phyloP scores from a whole-genome alignment of 2,888 invertebrate genomes.

The Philonicus albiceps region DNA sequence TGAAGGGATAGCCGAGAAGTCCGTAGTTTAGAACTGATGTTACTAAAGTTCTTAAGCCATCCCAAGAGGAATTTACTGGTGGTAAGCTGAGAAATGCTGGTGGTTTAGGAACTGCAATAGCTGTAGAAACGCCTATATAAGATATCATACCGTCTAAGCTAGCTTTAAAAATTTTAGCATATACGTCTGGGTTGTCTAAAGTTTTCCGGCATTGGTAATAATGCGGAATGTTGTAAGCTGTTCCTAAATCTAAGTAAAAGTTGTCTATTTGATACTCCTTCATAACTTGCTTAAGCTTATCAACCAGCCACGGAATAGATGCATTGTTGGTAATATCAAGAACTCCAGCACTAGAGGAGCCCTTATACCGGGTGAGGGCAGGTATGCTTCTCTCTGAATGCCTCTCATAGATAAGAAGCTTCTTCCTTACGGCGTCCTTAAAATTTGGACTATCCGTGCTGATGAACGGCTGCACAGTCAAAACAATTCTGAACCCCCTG shows the following conservation, averaged over 20 bases:
- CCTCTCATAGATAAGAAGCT: conserved; percentile 81
- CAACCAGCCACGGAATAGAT: conserved; percentile 80
- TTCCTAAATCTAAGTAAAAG: conserved; percentile 83
- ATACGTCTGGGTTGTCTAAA: conserved; percentile 82
- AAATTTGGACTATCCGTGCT: conserved; percentile 86
- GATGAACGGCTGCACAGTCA: conserved; percentile 91
- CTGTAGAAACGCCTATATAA: conserved; percentile 81
- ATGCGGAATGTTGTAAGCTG: conserved; percentile 85
- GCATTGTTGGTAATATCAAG: conserved; percentile 86
- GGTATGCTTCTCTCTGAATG: conserved; percentile 81
- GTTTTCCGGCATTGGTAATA: conserved; percentile 81
- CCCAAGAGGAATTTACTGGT: conserved; percentile 88
- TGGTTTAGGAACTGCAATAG: conserved; percentile 80
- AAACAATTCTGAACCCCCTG: conserved; percentile 84
- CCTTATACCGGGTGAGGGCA: conserved; percentile 83
- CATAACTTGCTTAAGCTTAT: conserved; percentile 75
- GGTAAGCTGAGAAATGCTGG: conserved; percentile 88
- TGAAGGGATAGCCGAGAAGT: conserved; percentile 89
- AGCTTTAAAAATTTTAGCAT: conserved; percentile 76
- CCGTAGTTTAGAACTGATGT: conserved; percentile 89
- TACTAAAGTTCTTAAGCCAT: conserved; percentile 80
- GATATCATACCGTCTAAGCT: conserved; percentile 71
- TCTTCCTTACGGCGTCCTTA: conserved; percentile 77
- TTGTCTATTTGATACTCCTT: conserved; percentile 82
- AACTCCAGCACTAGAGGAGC: conserved; percentile 80